Evolutionary conservation across 2,113 vertebrate species (phyloP).

Genomic region (Cynopterus brachyotis): DNA sequence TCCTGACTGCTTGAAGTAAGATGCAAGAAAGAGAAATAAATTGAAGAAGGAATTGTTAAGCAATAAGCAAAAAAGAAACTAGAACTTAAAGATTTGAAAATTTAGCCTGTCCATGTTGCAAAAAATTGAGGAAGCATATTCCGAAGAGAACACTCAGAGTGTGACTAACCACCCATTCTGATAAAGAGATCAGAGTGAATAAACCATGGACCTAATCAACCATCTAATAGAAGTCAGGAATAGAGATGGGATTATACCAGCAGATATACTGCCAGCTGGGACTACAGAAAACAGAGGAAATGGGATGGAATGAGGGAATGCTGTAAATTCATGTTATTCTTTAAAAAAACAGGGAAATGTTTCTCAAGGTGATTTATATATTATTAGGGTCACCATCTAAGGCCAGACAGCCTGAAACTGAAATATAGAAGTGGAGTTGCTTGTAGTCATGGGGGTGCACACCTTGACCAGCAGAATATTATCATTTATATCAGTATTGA

Average conservation of each 20-base stretch:
- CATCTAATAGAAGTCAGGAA: neutral
- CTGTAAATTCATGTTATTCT: neutral
- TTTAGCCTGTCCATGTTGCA: neutral
- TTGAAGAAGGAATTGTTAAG: neutral
- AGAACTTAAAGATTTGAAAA: neutral
- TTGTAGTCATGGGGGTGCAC: fast-evolving
- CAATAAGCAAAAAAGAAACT: neutral
- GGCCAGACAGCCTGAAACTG: neutral
- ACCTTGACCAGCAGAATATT: neutral
- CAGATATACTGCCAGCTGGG: neutral
- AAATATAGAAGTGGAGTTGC: neutral
- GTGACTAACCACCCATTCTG: neutral
- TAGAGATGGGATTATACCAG: neutral
- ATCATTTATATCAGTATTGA: neutral
- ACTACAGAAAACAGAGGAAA: neutral
- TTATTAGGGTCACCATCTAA: neutral
- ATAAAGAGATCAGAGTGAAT: neutral
- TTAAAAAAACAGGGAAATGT: neutral
- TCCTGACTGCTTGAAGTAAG: neutral
- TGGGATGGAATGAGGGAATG: neutral
- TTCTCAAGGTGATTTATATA: neutral
- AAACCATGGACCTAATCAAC: neutral
- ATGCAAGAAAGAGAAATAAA: neutral
- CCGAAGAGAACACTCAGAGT: neutral
- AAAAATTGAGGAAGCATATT: neutral